Percentiles rank a stretch among this genome's conserved stretches.
Evolutionary conservation across 2,888 invertebrate genomes (phyloP).

Genomic region (Microdon myrmicae): DNA sequence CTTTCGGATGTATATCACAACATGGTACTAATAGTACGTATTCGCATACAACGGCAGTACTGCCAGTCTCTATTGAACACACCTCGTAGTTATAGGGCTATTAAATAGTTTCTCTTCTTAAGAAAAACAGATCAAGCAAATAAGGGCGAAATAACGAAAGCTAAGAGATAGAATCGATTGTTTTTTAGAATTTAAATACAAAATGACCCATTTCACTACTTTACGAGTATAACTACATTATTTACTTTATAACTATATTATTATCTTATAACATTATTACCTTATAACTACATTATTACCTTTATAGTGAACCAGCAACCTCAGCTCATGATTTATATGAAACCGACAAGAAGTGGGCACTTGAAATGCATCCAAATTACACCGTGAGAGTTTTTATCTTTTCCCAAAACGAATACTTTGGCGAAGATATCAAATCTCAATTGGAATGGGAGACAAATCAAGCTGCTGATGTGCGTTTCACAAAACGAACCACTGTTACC

Average conservation of each 20-base stretch:
- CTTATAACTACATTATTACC: background rate
- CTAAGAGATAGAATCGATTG: too few species aligned
- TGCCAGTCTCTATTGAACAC: too few species aligned
- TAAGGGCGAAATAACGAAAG: too few species aligned
- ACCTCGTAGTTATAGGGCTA: too few species aligned
- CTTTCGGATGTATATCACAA: too few species aligned
- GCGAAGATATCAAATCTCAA: slow-evolving; percentile 76
- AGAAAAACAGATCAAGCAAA: too few species aligned
- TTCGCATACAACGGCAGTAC: too few species aligned
- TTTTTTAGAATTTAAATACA: too few species aligned
- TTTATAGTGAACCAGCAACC: slow-evolving; percentile 56
- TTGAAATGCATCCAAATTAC: slow-evolving; percentile 62
- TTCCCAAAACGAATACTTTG: slow-evolving; percentile 77
- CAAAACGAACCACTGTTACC: slow-evolving; percentile 81
- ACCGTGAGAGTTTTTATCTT: slow-evolving; percentile 68
- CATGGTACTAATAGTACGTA: too few species aligned
- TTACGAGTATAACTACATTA: too few species aligned
- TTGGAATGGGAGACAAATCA: slow-evolving; percentile 73
- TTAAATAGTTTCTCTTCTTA: too few species aligned
- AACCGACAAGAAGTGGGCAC: slow-evolving; percentile 67
- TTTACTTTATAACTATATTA: background rate
- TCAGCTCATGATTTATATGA: slow-evolving; percentile 65
- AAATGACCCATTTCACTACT: background rate
- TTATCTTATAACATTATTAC: background rate
- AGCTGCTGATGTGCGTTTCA: slow-evolving; percentile 68